Base-by-base conservation (phyloP, 92 coral and sea anemone genomes). In the Montipora capitata region DNA sequence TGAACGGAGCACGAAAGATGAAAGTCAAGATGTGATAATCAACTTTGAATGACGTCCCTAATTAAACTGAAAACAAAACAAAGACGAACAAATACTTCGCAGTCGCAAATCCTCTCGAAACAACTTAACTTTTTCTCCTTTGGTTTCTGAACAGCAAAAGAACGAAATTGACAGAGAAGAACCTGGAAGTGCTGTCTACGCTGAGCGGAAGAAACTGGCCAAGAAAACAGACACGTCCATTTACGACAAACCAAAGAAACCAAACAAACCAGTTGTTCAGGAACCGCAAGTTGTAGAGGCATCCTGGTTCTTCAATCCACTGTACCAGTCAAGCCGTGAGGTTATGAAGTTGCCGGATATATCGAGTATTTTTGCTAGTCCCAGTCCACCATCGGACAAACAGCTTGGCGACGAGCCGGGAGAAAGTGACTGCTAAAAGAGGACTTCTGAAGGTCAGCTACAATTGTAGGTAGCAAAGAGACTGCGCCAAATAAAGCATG, bases 351-450 rank as follows among this genome's bases (percentile, higher is more conserved):
- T 84, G 67, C 67, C 79, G 14, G 91, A 88, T 56, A 84, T 84
- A 8, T 45, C 82, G 2, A 84, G 88, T 62, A 76, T 76, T 15
- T 84, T 84, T 75, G 71, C 48, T 5, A 11, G 27, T 3, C 78
- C 78, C 69, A 76, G 71, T 27, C 75, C 77, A 35, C 68, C 81
- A 6, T 59, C 88, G 49, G 67, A 42, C 40, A 10, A 38, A 35
- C 17, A 56, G 7, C 59, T 72, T 68, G 91, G 45, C 43, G 80
- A 84, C 10, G 91, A 79, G 9, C 77, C 81, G 27, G 91, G 87
- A 48, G 87, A 90, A 65, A 90, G 91, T 58, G 91, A 86, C 44
- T 90, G 93, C 48, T 90, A 27, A 73, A 41, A n/a, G 12, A 45
- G 15, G 39, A 15, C 40, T 68, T 5, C 15, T 2, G 17, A 14